Evolutionary conservation across 2,888 invertebrate species (phyloP), one percentile per base, ranked within the genome.

Genomic region (Caenorhabditis sp.): DNA sequence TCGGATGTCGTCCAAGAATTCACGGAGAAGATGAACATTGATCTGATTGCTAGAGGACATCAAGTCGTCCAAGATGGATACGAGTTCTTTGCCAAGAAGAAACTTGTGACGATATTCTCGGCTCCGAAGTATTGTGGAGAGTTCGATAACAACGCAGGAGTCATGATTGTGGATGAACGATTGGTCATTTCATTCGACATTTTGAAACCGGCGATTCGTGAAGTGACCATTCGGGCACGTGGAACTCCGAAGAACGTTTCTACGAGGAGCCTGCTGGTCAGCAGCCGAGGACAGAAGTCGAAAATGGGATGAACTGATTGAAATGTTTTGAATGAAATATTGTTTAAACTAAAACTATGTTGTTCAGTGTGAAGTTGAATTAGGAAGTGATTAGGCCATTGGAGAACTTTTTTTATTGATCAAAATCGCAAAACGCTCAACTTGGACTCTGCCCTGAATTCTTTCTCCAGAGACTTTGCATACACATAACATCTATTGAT

Each of bases 11-110:
- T 88, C 38, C 54, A 74, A 6, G 81, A 86, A 0, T 88, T 88
- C 69, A 85, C 84, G 49, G 76, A 81, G 22, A 79, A 82, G 26
- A 85, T 89, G 85, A 84, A 87, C 44, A 79, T 88, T 54, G 89
- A 89, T 58, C 81, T 88, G 54, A 85, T 89, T 49, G 88, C 85
- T 4, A 35, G 87, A 28, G 84, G 82, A 16, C 83, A 86, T 63
- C 85, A 84, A 63, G 77, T 86, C 1, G 87, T 87, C 2, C 82
- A 85, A 75, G 85, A 87, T 44, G 87, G 87, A 8, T 85, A 80
- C 64, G 84, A 84, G 66, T 84, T 87, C 66, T 85, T 85, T 51
- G 84, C 77, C 49, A 49, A 58, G 22, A 58, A 75, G 47, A 47
- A 56, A 16, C 82, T 87, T 49, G 84, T 85, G 38, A 86, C 86